Base-by-base conservation (phyloP, 2,113 vertebrate genomes). In the Bagarius yarrelli region DNA sequence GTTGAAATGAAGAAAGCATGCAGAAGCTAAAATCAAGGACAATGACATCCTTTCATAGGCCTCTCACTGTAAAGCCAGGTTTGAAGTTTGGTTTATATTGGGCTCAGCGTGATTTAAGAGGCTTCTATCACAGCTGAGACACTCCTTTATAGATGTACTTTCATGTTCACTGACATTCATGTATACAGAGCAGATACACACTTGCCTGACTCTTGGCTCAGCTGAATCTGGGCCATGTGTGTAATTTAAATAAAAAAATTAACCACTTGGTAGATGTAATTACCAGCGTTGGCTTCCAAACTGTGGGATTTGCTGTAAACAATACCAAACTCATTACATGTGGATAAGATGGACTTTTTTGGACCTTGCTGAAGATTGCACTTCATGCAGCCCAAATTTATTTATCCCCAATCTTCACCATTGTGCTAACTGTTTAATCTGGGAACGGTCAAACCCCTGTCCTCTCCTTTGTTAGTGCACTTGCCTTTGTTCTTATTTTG, bases 151-250 rank as follows among this genome's bases (percentile, higher is more conserved):
- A 50, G 40, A 63, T 80, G 73, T 66, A 36, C 61, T 73, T 73
- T 73, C 32, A 55, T 78, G 80, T 67, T 64, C 55, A 47, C 53
- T 83, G 80, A 82, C 59, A 77, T n/a, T 71, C 74, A 67, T 36
- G 25, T 71, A 84, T 79, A 88, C 79, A 84, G 84, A 87, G 83
- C 79, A 76, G 77, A 84, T 69, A 76, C 36, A 66, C 5, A 80
- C 63, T 53, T 47, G 60, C 53, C 75, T 83, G 50, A 83, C 81
- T 67, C 36, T 19, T 13, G 16, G 30, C 34, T 30, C 44, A 13
- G 23, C n/a, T 61, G 44, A 21, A 63, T 73, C 19, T 53, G 30
- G 27, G 2, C 8, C 57, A 47, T 60, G 34, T 61, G 25, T 53
- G 25, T 78, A 66, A 52, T 52, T 32, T 66, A 66, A 55, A 78